phyloP scores from a whole-genome alignment of 92 coral and sea anemone species.

The Phymanthus crucifer region DNA sequence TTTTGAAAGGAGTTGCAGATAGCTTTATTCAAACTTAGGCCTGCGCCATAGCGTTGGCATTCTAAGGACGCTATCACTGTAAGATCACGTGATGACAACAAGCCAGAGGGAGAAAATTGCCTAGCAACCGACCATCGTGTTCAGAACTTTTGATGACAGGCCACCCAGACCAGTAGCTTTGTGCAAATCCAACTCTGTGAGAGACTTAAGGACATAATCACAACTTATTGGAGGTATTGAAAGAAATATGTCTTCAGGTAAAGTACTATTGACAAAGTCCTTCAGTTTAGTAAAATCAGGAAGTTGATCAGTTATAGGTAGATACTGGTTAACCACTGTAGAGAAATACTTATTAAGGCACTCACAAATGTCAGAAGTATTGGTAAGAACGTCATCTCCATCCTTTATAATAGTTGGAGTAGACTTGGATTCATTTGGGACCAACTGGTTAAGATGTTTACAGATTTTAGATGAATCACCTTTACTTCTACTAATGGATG shows the following conservation, averaged over 20 bases:
- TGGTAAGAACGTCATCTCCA: background rate
- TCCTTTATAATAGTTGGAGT: background rate
- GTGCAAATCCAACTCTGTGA: background rate
- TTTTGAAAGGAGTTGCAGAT: constrained; percentile 4
- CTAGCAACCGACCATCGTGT: constrained; percentile 37
- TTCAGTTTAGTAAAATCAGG: background rate
- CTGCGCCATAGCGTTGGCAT: constrained; percentile 6
- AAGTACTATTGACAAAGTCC: background rate
- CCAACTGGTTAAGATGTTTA: background rate
- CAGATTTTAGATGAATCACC: constrained; percentile 32
- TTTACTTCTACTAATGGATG: constrained; percentile 7
- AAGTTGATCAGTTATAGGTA: background rate
- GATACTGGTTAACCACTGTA: constrained; percentile 25
- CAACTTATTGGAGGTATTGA: background rate
- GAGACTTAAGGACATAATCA: background rate
- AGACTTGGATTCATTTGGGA: background rate
- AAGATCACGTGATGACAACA: constrained; percentile 35
- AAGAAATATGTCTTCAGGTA: background rate
- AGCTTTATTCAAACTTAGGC: constrained; percentile 12
- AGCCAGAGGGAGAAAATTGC: constrained; percentile 28
- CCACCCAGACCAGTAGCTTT: constrained; percentile 29
- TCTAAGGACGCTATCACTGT: background rate
- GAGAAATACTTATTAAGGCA: background rate
- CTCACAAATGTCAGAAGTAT: background rate
- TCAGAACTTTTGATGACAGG: background rate